Conservation (phyloP, 1,140 invertebrate genomes). For the Caenorhabditis elegans region WBcel235 BX284606.5:13748501-13749000, state of each 20-base stretch:
- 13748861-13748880: neutral
- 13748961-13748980: neutral
- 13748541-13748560: neutral
- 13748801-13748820: constrained; percentile 48
- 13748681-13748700: constrained; percentile 72
- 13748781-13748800: constrained; percentile 49
- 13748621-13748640: constrained; percentile 44
- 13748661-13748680: constrained; percentile 46
- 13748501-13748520: no score
- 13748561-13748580: neutral
- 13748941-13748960: neutral
- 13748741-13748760: no score
- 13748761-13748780: no score
- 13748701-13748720: neutral
- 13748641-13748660: constrained; percentile 42
- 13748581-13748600: constrained; percentile 32
- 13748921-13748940: neutral
- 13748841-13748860: neutral
- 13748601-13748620: constrained; percentile 37
- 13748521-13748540: no score
- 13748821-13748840: constrained; percentile 46
- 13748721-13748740: no score
- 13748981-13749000: neutral
- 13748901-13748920: neutral
- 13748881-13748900: neutral